Evolutionary conservation across 2,113 vertebrate species (phyloP).

Genomic region (Ellobius talpinus): DNA sequence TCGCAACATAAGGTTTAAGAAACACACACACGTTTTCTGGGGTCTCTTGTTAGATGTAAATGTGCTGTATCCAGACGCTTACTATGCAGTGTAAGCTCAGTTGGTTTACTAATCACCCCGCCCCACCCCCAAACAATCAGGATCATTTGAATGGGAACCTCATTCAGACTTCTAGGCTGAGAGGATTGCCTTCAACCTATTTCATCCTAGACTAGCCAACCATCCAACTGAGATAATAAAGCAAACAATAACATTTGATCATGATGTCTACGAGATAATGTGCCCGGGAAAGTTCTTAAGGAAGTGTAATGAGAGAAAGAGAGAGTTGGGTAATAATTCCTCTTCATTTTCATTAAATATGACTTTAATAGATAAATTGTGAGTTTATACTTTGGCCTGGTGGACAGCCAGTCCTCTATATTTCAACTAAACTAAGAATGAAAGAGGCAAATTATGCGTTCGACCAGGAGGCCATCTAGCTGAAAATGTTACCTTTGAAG

Average conservation of each 20-base stretch:
- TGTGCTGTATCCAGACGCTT: slow-evolving; percentile 81
- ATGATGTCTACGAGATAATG: slow-evolving; percentile 72
- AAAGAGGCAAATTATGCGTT: slow-evolving; percentile 58
- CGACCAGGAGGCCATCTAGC: slow-evolving; percentile 44
- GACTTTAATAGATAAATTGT: slow-evolving; percentile 78
- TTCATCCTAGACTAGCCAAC: slow-evolving; percentile 84
- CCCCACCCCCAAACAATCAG: slow-evolving; percentile 80
- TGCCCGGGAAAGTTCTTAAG: slow-evolving; percentile 76
- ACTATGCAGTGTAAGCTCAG: slow-evolving; percentile 77
- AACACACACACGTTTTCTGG: slow-evolving; percentile 83
- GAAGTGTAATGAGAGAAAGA: slow-evolving; percentile 74
- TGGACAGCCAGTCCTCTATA: slow-evolving; percentile 54
- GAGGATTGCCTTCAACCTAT: slow-evolving; percentile 83
- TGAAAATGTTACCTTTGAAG: slow-evolving; percentile 75
- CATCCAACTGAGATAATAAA: slow-evolving; percentile 83
- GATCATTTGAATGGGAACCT: slow-evolving; percentile 84
- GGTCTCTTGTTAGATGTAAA: slow-evolving; percentile 84
- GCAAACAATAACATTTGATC: slow-evolving; percentile 83
- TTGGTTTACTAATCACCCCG: slow-evolving; percentile 81
- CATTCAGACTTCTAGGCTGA: slow-evolving; percentile 82
- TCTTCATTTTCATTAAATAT: slow-evolving; percentile 78
- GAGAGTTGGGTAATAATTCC: slow-evolving; percentile 68
- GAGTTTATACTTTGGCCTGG: slow-evolving; percentile 75
- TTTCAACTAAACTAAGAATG: slow-evolving; percentile 58
- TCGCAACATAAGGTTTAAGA: slow-evolving; percentile 84